Percentiles rank a stretch among this genome's conserved stretches.
These are phyloP conservation scores for Turdus rufiventris DNA, from an alignment of 2,113 vertebrate genomes.

Conservation along the genomic window DNA sequence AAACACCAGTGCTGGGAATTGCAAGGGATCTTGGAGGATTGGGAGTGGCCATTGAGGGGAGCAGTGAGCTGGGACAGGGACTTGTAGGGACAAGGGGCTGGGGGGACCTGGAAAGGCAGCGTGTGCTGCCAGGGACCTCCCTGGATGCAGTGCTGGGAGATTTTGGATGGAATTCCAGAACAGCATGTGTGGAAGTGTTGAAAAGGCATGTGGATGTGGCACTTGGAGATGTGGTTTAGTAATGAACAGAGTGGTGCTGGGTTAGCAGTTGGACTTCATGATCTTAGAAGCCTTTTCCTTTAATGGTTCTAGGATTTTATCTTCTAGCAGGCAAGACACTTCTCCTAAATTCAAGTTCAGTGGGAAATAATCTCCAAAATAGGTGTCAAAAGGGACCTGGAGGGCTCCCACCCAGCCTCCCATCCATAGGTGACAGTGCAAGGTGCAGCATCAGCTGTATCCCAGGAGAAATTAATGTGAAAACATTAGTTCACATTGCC, in stretches of 20 bases:
- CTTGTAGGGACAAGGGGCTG: background rate
- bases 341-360: background rate
- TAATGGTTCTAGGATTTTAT: background rate
- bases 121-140: background rate
- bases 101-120: background rate
- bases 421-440: background rate
- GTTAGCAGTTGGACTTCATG: background rate
- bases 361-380: background rate
- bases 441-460: background rate
- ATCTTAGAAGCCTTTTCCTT: background rate
- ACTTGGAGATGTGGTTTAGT: background rate
- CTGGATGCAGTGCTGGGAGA: background rate
- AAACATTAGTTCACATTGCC: background rate
- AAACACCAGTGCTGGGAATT: background rate
- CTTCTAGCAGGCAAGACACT: background rate
- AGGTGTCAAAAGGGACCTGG: background rate
- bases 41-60: background rate
- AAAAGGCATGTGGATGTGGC: background rate
- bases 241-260: background rate
- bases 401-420: background rate
- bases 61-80: background rate
- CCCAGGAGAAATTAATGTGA: background rate
- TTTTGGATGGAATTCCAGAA: background rate
- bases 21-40: background rate
- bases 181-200: background rate